These are phyloP conservation scores for Panagrolaimus sp. DNA, from an alignment of 1,140 invertebrate species.

Conservation along the genomic window DNA sequence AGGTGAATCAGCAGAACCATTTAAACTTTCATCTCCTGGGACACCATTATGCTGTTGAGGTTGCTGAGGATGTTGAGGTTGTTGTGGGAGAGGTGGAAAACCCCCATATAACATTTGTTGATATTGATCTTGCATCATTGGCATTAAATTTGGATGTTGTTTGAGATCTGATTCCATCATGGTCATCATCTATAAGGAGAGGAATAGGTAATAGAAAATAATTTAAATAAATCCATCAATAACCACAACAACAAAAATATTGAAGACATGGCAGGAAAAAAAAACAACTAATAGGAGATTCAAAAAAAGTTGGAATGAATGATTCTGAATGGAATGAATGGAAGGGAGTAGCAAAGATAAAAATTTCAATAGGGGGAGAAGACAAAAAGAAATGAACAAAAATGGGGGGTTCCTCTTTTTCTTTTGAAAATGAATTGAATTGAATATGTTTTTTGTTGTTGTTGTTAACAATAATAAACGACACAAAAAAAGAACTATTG, in stretches of 20 bases:
- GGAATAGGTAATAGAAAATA: neutral
- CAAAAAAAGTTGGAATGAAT: too few species aligned
- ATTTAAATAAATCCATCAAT: neutral
- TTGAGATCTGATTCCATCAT: constrained; percentile 12
- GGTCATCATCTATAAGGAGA: constrained; percentile 2
- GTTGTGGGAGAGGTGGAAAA: neutral
- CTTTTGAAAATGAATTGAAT: too few species aligned
- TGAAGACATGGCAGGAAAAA: neutral
- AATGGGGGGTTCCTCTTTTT: too few species aligned
- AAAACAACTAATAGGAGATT: too few species aligned
- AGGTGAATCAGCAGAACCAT: constrained; percentile 3
- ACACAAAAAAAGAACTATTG: too few species aligned
- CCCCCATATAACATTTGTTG: neutral
- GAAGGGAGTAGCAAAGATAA: too few species aligned
- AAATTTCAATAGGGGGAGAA: too few species aligned
- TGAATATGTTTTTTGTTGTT: too few species aligned
- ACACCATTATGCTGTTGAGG: neutral
- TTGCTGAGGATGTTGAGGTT: neutral
- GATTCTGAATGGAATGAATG: too few species aligned
- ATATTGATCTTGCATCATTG: constrained; percentile 5
- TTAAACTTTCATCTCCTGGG: neutral
- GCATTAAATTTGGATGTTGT: neutral
- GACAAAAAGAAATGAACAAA: too few species aligned
- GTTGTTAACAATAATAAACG: too few species aligned
- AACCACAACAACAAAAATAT: neutral